These are phyloP conservation scores for Xylota segnis DNA, from an alignment of 2,888 invertebrate species.

Conservation along the genomic window DNA sequence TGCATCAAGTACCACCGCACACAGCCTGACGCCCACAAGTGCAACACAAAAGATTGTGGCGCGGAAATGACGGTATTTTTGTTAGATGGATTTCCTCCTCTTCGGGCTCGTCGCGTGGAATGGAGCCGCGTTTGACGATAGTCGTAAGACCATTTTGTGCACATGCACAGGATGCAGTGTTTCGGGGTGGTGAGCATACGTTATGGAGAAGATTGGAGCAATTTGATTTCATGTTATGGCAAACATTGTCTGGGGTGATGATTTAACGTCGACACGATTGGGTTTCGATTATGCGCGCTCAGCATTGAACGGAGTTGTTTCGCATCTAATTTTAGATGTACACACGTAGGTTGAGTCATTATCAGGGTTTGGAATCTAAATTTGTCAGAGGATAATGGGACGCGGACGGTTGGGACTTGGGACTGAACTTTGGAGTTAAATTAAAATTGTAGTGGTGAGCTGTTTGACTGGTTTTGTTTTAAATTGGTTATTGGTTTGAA, in stretches of 20 bases:
- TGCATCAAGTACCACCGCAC: constrained; percentile 58
- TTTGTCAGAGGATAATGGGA: constrained; percentile 2
- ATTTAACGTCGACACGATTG: constrained; percentile 48
- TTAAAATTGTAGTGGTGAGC: not conserved
- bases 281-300: constrained; percentile 28
- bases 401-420: constrained; percentile 18
- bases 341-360: constrained; percentile 7
- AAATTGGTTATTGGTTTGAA: not conserved
- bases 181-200: constrained; percentile 2
- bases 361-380: constrained; percentile 17
- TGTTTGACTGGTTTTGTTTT: not conserved
- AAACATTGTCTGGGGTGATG: constrained; percentile 56
- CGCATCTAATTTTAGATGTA: constrained; percentile 20
- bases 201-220: constrained; percentile 40
- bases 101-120: not conserved
- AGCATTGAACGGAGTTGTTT: constrained; percentile 32
- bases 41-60: constrained; percentile 49
- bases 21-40: constrained; percentile 14
- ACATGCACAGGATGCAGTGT: constrained; percentile 30
- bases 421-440: constrained; percentile 16
- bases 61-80: constrained; percentile 57
- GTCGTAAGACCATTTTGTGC: not conserved
- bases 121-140: constrained; percentile 22
- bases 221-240: constrained; percentile 57
- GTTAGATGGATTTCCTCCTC: constrained; percentile 39